A percentile compares a stretch with the other conserved stretches of the same genome.
Evolutionary conservation across 2,797 vertebrate species (phyloP).

Genomic region (Sitta carolinensis): DNA sequence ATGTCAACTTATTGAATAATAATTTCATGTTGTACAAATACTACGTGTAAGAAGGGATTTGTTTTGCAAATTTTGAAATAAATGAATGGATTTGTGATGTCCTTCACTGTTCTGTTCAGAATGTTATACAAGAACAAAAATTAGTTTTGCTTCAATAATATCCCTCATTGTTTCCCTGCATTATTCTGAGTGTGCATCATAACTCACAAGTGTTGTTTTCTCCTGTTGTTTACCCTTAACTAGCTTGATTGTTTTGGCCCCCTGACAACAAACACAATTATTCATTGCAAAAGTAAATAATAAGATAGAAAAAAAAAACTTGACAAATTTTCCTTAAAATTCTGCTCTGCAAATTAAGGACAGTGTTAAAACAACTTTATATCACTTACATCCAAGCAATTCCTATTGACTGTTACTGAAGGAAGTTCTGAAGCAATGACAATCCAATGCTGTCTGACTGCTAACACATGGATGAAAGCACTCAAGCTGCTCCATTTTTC

Average conservation of each 20-base stretch:
- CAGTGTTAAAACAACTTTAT: neutral
- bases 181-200: neutral
- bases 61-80: conserved; percentile 86
- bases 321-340: conserved; percentile 47
- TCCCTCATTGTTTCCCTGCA: conserved; percentile 24
- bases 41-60: conserved; percentile 82
- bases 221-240: conserved; percentile 23
- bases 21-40: conserved; percentile 86
- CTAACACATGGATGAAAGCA: neutral
- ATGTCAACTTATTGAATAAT: conserved; percentile 92
- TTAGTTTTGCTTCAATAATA: conserved; percentile 60
- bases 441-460: neutral
- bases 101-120: conserved; percentile 77
- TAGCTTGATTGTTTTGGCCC: conserved; percentile 10
- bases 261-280: conserved; percentile 13
- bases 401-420: neutral
- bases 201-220: conserved; percentile 54
- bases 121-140: conserved; percentile 69
- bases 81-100: conserved; percentile 81
- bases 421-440: neutral
- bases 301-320: neutral
- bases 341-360: neutral
- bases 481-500: neutral
- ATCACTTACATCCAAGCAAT: neutral
- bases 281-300: conserved; percentile 6